Conservation (phyloP, 2,113 vertebrate genomes). For the Pomatostomus ruficeps region DNA sequence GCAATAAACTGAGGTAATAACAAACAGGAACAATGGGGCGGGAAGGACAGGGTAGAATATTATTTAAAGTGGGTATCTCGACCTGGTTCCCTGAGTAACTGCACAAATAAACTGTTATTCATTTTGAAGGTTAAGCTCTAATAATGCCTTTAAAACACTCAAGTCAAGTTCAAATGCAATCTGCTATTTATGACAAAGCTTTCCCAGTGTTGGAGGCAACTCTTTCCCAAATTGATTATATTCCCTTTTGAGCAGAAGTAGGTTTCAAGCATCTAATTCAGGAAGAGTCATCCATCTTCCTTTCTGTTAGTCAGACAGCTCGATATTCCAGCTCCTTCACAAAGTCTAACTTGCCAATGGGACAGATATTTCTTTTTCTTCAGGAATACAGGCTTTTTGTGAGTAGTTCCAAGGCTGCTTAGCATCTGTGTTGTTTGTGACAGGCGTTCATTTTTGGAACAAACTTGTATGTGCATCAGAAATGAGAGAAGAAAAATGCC, state of each 20-base stretch:
- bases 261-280: background rate
- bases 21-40: background rate
- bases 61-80: background rate
- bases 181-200: background rate
- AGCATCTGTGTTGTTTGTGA: background rate
- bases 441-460: background rate
- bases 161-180: conserved; percentile 1
- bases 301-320: conserved; percentile 32
- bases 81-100: background rate
- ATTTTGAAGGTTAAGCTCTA: conserved; percentile 20
- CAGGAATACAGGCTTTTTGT: background rate
- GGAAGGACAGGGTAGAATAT: background rate
- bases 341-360: background rate
- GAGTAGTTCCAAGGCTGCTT: background rate
- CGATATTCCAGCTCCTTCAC: background rate
- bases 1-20: background rate
- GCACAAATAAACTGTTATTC: conserved; percentile 15
- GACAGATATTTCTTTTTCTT: conserved; percentile 1
- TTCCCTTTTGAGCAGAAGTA: conserved; percentile 3
- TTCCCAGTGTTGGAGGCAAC: background rate
- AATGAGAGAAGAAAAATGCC: background rate
- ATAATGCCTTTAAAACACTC: conserved; percentile 18
- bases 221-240: conserved; percentile 26
- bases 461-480: background rate
- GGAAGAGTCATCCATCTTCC: conserved; percentile 26